These are phyloP conservation scores for Oreochromis tanganicae DNA, from an alignment of 2,113 vertebrate species.

Conservation along the genomic window DNA sequence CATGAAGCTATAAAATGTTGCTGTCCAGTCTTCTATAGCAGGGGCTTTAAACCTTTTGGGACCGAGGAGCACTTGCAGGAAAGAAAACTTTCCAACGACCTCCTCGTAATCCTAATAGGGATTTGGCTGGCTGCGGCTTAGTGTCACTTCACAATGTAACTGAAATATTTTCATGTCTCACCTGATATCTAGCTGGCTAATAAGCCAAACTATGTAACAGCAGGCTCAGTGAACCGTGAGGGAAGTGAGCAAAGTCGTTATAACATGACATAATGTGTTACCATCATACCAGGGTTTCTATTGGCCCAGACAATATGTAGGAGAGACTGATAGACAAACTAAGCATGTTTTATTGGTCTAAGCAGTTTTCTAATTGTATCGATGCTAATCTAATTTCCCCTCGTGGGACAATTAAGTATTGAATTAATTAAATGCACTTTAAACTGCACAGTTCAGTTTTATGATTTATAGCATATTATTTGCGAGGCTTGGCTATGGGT, in stretches of 20 bases:
- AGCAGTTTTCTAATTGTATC: background rate
- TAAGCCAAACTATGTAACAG: background rate
- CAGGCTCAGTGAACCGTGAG: background rate
- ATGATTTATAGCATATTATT: background rate
- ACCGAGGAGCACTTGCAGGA: background rate
- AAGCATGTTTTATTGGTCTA: background rate
- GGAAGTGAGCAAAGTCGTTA: background rate
- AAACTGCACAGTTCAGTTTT: background rate
- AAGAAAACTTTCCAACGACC: background rate
- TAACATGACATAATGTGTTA: background rate
- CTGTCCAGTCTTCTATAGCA: background rate
- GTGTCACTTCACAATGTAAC: background rate
- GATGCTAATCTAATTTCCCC: background rate
- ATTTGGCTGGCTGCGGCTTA: background rate
- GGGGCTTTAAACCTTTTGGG: background rate
- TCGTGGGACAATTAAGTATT: background rate
- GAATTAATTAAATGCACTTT: background rate
- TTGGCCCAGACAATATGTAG: background rate
- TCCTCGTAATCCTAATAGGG: background rate
- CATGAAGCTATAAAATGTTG: background rate
- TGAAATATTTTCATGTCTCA: background rate
- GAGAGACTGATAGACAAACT: background rate
- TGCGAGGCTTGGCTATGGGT: background rate
- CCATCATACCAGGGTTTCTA: background rate
- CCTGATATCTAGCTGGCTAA: background rate